Evolutionary conservation across 2,888 invertebrate species (phyloP), one percentile per base, ranked within the genome.

Genomic region (Therioaphis trifolii): DNA sequence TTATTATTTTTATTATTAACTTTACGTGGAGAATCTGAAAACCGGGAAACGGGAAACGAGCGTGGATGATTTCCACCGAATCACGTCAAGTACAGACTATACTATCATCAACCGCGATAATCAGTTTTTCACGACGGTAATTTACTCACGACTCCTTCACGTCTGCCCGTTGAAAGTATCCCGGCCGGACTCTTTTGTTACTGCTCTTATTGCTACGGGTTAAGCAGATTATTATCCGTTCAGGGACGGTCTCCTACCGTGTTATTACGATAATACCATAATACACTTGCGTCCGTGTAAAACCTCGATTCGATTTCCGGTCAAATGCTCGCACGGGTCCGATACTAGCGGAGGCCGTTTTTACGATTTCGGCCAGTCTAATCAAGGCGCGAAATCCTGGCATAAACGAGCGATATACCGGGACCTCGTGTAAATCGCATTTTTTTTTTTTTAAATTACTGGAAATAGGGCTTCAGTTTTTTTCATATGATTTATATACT

Each of bases 151-250:
- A 27, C n/a, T 18, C 71, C 27, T 12, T 1, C 29, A 29, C 52
- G 52, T 21, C 21, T 52, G 52, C 52, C 52, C 21, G 52, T 55
- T 55, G 3, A 15, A 72, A 72, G 21, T n/a, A 52, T 35, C 52
- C 35, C 21, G 52, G 52, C 2, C 29, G 52, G 52, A 52, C 72
- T 52, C n/a, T 35, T 29, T 52, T 72, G 72, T 72, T n/a, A 9
- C 35, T n/a, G 18, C 15, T 27, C 43, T 24, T 43, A 14, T 69
- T 21, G 12, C n/a, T 15, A 2, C 5, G 24, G 27, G 69, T 27
- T 27, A 9, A 1, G 9, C 27, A 46, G 69, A 69, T 24, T 24
- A 24, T 24, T 43, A 46, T 69, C 46, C 24, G n/a, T 15, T 18
- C 4, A 7, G 18, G 49, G 15, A n/a, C 7, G 21, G n/a, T 40